Evolutionary conservation across 1,140 invertebrate genomes (phyloP).

Genomic region (Antheraea mylitta): DNA sequence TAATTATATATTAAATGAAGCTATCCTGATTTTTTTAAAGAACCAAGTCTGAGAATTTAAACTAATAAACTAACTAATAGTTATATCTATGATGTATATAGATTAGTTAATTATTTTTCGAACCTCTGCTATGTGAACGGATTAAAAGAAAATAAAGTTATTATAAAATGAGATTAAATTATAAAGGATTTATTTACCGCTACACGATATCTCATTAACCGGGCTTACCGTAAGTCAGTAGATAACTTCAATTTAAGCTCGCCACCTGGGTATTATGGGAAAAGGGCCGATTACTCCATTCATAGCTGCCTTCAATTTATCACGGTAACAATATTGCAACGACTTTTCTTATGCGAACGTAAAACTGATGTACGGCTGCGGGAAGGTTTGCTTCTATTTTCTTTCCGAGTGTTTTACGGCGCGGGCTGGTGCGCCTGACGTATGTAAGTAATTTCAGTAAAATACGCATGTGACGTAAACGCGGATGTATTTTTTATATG

Average conservation of each 20-base stretch:
- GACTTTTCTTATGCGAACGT: conserved; percentile 16
- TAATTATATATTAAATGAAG: too few relatives aligned
- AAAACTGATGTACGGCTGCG: conserved; percentile 19
- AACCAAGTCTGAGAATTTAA: too few relatives aligned
- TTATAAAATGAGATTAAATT: too few relatives aligned
- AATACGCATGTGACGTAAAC: background rate
- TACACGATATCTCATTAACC: background rate
- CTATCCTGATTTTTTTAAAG: too few relatives aligned
- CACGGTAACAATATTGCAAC: conserved; percentile 14
- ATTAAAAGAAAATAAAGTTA: too few relatives aligned
- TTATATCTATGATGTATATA: too few relatives aligned
- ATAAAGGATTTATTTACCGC: too few relatives aligned
- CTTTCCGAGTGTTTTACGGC: conserved; percentile 1
- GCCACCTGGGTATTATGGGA: conserved; percentile 18
- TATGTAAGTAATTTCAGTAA: background rate
- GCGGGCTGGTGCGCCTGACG: background rate
- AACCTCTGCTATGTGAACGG: too few relatives aligned
- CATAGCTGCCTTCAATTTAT: conserved; percentile 17
- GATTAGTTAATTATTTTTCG: too few relatives aligned
- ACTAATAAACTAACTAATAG: too few relatives aligned
- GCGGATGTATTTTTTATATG: background rate
- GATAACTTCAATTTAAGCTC: conserved; percentile 16
- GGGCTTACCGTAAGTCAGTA: background rate
- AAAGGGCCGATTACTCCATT: background rate
- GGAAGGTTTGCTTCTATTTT: conserved; percentile 6